Base-by-base conservation (phyloP, 2,113 vertebrate genomes). In the Sapayoa aenigma region DNA sequence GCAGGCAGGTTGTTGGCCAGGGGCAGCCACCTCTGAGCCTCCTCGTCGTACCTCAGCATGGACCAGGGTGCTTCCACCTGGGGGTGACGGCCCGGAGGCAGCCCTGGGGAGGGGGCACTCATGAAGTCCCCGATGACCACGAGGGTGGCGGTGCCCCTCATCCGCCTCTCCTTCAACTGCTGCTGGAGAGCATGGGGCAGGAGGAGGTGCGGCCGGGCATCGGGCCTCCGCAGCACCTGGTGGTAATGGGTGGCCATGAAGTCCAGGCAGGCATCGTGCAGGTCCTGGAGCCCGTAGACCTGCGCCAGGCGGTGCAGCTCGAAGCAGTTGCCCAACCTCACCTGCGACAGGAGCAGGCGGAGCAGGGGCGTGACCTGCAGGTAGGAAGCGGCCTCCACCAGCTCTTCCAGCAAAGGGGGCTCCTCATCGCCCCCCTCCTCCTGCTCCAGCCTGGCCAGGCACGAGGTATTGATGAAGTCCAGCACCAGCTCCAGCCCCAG, bases 341-440 rank as follows among this genome's bases (percentile, higher is more conserved):
- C 98, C 95, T 98, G 98, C 7, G 98, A 99, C 83, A 98, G 98
- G 47, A 99, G 98, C 39, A 98, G 98, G 80, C 98, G 98, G 69
- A 99, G 97, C 87, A 99, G 98, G 21, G 99, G 98, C 14, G 98
- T 99, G 82, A 99, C 99, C 96, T 99, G 99, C 46, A 99, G 87
- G 96, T 99, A 99, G 69, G 98, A 99, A 22, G 99, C 99, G 1
- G 98, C 98, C 87, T 99, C 99, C 66, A 99, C 98, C 94, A 99
- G 97, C 74, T 99, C 99, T 76, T 99, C 98, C 95, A 99, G 98
- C 89, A 97, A 74, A 20, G 96, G 96, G 37, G 59, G 95, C 33
- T 96, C 97, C 66, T 96, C 97, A 2, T 87, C 67, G 15, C 92
- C 97, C 41, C 93, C 97, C 23, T 97, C 96, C 59, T 91, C 89